Evolutionary conservation across 1,140 invertebrate genomes (phyloP), one percentile per base, ranked within the genome.

Genomic region (Drosophila tsacasi): DNA sequence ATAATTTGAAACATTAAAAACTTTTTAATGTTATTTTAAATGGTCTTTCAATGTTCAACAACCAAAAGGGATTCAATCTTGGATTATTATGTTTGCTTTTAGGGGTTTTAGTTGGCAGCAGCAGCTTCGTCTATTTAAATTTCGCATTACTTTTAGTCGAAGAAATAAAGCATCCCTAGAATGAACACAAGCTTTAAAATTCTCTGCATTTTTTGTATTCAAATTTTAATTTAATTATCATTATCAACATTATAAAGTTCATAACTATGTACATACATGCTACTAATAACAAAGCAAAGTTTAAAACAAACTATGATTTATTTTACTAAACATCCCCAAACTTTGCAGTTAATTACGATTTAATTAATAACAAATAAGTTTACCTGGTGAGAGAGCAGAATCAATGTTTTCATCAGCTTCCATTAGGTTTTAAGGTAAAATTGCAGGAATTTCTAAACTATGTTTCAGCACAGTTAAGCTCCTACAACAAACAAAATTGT

Each of bases 21-120:
- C 46, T 54, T 40, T 65, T 68, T 63, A 44, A 21, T 30, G 42
- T 23, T 23, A 30, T 32, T 49, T 30, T 37, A 7, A 57, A 57
- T 71, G 67, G 23, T 4, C 23, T 39, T 55, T 67, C 63, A 66
- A 67, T 55, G 39, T 46, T 30, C 2, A 6, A 12, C 27, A 54
- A 55, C 37, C 46, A 32, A 32, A 23, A 30, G 17, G n/a, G 13
- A 13, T 32, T 21, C 12, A 23, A 12, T 47, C 0, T 27, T 42
- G 15, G 12, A 3, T 25, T 3, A 12, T 21, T n/a, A 1, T 39
- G 8, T 15, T 15, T 25, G 17, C 17, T 6, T 35, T 17, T 3
- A 3, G 2, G 13, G 13, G 1, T 17, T 32, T 32, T 32, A 3
- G 17, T 52, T 12, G 12, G 19, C 13, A 35, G 19, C 32, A 55